Evolutionary conservation across 2,113 vertebrate species (phyloP).

Genomic region (Ptilonorhynchus violaceus): DNA sequence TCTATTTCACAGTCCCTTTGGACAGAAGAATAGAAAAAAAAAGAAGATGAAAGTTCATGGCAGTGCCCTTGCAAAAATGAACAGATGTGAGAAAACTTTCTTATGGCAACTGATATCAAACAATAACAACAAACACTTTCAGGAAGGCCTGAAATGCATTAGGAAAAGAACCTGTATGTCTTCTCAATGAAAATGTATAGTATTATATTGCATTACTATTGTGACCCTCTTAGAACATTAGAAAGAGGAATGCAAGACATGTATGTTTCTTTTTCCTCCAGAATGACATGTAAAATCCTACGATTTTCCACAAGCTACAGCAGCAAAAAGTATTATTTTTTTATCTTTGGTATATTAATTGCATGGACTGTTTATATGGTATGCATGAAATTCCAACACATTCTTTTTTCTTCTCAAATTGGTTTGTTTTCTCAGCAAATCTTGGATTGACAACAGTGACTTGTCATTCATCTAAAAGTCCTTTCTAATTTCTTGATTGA

Average conservation of each 20-base stretch:
- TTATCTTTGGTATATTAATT: constrained; percentile 6
- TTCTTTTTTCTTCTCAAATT: neutral
- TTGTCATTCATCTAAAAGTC: constrained; percentile 11
- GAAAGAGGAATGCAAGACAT: neutral
- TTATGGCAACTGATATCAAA: neutral
- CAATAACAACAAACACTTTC: neutral
- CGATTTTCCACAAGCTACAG: neutral
- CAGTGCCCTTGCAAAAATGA: neutral
- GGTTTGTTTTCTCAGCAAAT: constrained; percentile 19
- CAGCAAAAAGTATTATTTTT: neutral
- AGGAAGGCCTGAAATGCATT: neutral
- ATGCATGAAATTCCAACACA: neutral
- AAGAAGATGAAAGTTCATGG: neutral
- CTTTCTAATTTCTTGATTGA: neutral
- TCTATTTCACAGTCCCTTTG: neutral
- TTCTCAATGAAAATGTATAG: neutral
- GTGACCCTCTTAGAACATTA: neutral
- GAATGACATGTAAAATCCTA: neutral
- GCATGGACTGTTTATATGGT: neutral
- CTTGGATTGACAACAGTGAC: neutral
- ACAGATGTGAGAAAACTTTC: neutral
- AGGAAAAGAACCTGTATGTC: neutral
- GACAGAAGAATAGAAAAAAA: neutral
- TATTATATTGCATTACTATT: neutral
- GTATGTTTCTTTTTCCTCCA: neutral